Base-by-base conservation (phyloP, 2,888 invertebrate genomes). In the Ryuthela nishihirai region DNA sequence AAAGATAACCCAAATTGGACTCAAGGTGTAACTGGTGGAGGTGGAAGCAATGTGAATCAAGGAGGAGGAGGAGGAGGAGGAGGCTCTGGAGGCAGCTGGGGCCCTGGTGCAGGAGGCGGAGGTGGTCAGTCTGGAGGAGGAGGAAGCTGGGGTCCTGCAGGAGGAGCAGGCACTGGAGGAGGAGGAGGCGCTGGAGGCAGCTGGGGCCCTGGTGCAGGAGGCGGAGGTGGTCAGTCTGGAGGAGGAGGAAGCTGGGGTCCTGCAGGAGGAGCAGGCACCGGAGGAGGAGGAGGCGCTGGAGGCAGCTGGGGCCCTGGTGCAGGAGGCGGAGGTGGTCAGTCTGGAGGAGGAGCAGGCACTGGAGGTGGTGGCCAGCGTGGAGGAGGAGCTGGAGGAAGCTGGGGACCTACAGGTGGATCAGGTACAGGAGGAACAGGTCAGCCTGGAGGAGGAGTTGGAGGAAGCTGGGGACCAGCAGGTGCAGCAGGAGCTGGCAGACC, bases 401-500 rank as follows among this genome's bases (percentile, higher is more conserved):
- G n/a, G n/a, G n/a, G n/a, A n/a, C n/a, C n/a, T n/a, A n/a, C n/a
- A n/a, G n/a, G n/a, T 29, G 29, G 23, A 18, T 18, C n/a, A 9
- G 5, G 29, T 17, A 20, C 29, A n/a, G 39, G 39, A 24, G 32
- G 9, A 12, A 24, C 49, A 23, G 24, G 6, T 4, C 32, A 41
- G 17, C 7, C 41, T 5, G 34, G 44, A 40, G 40, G 20, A 25
- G 47, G 36, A 29, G 9, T 7, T 38, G 25, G 26, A 21, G 45
- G 23, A 18, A 35, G 5, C 20, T 52, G 46, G 58, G 36, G 26
- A 15, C 42, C 47, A 2, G 42, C 7, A 21, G 46, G 46, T 20
- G 26, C 26, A 18, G 39, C 45, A n/a, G n/a, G n/a, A n/a, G n/a
- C n/a, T n/a, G n/a, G n/a, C n/a, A n/a, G n/a, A n/a, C n/a, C n/a